Base-by-base conservation (phyloP, 2,888 invertebrate genomes). In the Gerosis bhagava region DNA sequence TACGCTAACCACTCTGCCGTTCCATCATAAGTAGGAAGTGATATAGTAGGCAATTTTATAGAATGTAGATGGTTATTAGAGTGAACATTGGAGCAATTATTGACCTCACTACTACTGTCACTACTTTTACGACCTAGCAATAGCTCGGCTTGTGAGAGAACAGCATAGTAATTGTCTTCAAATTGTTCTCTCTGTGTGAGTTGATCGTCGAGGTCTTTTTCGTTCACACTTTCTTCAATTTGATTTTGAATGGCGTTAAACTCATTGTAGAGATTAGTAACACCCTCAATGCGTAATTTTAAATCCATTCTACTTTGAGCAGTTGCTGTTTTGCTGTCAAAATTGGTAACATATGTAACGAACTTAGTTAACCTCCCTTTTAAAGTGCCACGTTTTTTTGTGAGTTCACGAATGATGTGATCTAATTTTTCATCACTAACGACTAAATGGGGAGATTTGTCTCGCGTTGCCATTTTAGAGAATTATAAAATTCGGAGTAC, bases 1-100 rank as follows among this genome's bases (percentile, higher is more conserved):
- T 35, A 60, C 28, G 54, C 60, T 0, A 55, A 15, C 56, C 61
- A 61, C 24, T 60, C 56, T 39, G 45, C 56, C 4, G 46, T 37
- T 8, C 58, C 60, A 22, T 57, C 55, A 16, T 56, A 60, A 2
- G 45, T 21, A 11, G 57, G 53, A 10, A 31, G 2, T 16, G 29
- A 8, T 1, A 31, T 31, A 7, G 29, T 31, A n/a, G 29, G 29
- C n/a, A 31, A 15, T 31, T 31, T 31, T 0, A 31, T 31, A 15
- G 29, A 29, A 25, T 37, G 34, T 32, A 17, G 11, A 17, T 17
- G 6, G 17, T 17, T 26, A 21, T 12, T 28, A 28, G 28, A 11
- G 7, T 13, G 13, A 6, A 13, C 13, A 12, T 8, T 28, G 6
- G 28, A 28, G 13, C 28, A 28, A 28, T 3, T 28, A 12, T 6